phyloP scores from a whole-genome alignment of 2,113 vertebrate genomes.

The Dasyurus viverrinus region DNA sequence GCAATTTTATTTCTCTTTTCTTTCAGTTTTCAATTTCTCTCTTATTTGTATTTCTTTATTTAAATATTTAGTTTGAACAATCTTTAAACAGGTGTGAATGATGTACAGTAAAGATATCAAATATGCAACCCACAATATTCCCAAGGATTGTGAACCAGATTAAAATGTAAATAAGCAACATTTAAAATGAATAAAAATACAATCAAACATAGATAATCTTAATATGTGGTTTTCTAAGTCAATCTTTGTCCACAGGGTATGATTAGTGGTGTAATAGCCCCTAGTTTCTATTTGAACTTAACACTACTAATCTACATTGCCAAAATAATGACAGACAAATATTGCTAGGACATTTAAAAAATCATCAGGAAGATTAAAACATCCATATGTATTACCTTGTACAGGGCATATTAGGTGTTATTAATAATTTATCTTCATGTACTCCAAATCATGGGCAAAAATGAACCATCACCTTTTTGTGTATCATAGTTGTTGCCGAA shows the following conservation, averaged over 20 bases:
- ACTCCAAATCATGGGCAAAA: not conserved
- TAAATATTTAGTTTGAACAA: not conserved
- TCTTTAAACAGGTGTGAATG: not conserved
- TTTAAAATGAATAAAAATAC: not conserved
- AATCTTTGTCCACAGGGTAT: not conserved
- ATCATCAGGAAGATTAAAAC: not conserved
- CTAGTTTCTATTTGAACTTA: not conserved
- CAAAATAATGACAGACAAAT: not conserved
- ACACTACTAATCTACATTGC: not conserved
- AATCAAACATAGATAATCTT: not conserved
- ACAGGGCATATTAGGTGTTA: not conserved
- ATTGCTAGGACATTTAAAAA: not conserved
- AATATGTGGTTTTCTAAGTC: not conserved
- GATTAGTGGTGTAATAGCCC: not conserved
- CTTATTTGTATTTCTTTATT: not conserved
- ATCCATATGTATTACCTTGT: not conserved
- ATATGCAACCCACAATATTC: not conserved
- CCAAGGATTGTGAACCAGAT: not conserved
- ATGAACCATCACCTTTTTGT: not conserved
- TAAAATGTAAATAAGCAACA: not conserved
- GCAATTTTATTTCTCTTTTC: not conserved
- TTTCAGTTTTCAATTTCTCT: not conserved
- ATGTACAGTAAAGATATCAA: not conserved
- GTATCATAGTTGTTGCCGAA: not conserved
- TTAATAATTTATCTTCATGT: not conserved